These are phyloP conservation scores for Pseudotriccus pelzelni DNA, from an alignment of 2,797 vertebrate species.

Conservation along the genomic window DNA sequence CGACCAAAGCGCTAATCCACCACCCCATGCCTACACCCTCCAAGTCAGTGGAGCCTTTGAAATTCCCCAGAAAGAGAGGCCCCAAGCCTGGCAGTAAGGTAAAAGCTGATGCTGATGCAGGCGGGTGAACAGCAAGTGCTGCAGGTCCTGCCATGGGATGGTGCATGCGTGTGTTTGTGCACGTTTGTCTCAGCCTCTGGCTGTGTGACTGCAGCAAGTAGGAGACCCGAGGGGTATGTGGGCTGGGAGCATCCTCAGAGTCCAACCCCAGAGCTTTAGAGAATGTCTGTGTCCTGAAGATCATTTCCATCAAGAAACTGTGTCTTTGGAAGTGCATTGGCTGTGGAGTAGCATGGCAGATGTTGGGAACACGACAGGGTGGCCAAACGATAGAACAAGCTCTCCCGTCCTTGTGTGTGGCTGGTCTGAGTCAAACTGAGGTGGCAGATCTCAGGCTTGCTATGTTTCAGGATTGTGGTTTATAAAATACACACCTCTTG, in stretches of 20 bases:
- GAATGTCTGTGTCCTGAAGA: constrained; percentile 44
- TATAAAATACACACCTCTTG: not conserved
- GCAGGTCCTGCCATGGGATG: constrained; percentile 45
- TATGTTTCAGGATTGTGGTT: not conserved
- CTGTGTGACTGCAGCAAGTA: constrained; percentile 42
- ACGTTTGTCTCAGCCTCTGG: constrained; percentile 61
- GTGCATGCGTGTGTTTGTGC: constrained; percentile 52
- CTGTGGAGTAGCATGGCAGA: constrained; percentile 11
- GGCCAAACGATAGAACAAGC: not conserved
- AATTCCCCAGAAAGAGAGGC: constrained; percentile 98
- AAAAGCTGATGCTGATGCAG: constrained; percentile 62
- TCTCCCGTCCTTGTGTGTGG: not conserved
- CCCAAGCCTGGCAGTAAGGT: constrained; percentile 99
- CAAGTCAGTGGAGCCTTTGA: constrained; percentile 87
- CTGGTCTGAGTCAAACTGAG: not conserved
- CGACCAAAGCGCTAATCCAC: constrained; percentile 83
- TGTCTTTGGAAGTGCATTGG: constrained; percentile 17
- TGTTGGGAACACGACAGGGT: not conserved
- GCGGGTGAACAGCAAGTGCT: constrained; percentile 50
- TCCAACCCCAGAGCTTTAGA: constrained; percentile 19
- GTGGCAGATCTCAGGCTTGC: constrained; percentile 20
- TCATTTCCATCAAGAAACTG: constrained; percentile 11
- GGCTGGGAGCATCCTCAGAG: constrained; percentile 35
- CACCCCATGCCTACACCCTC: constrained; percentile 81
- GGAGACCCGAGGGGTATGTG: not conserved